Evolutionary conservation across 2,888 invertebrate species (phyloP), one percentile per base, ranked within the genome.

Genomic region (Morpho helenor): DNA sequence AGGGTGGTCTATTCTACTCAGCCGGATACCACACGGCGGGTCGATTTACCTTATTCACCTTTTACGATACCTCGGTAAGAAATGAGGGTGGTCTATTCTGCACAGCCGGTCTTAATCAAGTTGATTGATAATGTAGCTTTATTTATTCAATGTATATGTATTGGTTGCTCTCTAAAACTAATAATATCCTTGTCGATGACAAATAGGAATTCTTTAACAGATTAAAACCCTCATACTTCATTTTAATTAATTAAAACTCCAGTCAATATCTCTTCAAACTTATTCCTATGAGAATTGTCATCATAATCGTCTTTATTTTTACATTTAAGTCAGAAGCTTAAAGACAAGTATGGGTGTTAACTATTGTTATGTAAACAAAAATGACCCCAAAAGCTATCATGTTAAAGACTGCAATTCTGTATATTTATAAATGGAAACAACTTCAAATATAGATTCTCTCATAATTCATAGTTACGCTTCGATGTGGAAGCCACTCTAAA

Each of bases 271-370:
- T 76, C 79, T 80, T 70, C 69, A 78, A 66, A 68, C 64, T 67
- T 73, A 72, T 79, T 78, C 77, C 76, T 76, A 73, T 82, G 80
- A 81, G 84, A 82, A 82, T 79, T 79, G 81, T 80, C 80, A 81
- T 82, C 69, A 62, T 69, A 83, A 82, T 84, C 60, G 63, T 68
- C 61, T 66, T 69, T 83, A 84, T 84, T 80, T 82, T 79, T 82
- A 78, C 75, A 78, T 74, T 75, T 47, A 31, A 59, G 61, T 61
- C 58, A 57, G 59, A 60, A 61, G 52, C 57, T 59, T 39, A 57
- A 31, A 44, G 9, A 31, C 49, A 44, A 52, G 40, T 22, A 49
- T 31, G 40, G 7, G 39, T 50, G 23, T 40, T 31, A 31, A 31
- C 31, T 31, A 31, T 31, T 5, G 31, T 23, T 43, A 8, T 47